phyloP scores from a whole-genome alignment of 1,140 invertebrate genomes.

The Oreohelix idahoensis region DNA sequence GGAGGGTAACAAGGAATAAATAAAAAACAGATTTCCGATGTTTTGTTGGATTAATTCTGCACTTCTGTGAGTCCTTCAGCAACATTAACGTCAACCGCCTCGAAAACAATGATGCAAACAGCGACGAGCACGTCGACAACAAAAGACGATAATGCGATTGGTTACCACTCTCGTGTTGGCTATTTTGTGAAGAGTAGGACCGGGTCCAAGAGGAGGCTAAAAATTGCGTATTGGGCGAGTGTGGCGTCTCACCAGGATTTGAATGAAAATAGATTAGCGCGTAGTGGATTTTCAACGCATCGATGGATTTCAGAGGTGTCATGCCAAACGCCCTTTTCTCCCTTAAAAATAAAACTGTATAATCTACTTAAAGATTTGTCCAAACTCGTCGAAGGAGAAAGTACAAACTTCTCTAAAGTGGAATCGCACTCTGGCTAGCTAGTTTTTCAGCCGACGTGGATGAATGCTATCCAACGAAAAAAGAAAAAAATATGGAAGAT shows the following conservation, averaged over 20 bases:
- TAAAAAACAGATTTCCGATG: not conserved
- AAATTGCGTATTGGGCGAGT: not conserved
- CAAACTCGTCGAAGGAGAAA: conserved; percentile 8
- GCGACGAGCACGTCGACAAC: not conserved
- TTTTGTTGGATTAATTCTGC: not conserved
- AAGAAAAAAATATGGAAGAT: not conserved
- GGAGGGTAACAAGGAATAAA: not conserved
- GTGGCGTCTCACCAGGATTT: not conserved
- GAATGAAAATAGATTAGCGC: conserved; percentile 12
- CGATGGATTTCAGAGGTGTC: not conserved
- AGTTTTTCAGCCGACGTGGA: not conserved
- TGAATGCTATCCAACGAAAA: not conserved
- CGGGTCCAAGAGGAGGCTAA: not conserved
- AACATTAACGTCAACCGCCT: not conserved
- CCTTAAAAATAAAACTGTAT: not conserved
- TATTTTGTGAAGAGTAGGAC: not conserved
- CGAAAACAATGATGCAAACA: not conserved
- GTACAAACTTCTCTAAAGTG: not conserved
- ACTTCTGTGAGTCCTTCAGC: not conserved
- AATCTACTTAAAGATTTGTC: not conserved
- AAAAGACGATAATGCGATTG: conserved; percentile 10
- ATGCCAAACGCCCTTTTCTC: not conserved
- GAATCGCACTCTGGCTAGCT: not conserved
- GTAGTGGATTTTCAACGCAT: not conserved
- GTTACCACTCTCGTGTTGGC: not conserved